phyloP scores from a whole-genome alignment of 2,797 vertebrate genomes.

The Morus bassanus region DNA sequence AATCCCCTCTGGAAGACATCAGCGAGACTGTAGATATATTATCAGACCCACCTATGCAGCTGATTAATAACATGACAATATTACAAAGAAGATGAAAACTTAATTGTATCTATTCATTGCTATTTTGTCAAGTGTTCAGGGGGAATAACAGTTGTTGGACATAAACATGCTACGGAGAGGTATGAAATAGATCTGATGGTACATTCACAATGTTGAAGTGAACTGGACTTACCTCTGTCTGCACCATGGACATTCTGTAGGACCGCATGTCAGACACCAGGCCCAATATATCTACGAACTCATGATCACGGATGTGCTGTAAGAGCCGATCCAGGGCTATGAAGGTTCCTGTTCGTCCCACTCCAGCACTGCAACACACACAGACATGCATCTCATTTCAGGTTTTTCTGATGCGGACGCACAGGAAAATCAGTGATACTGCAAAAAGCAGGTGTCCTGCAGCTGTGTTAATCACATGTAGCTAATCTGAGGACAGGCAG shows the following conservation, averaged over 20 bases:
- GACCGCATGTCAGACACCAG: constrained; percentile 94
- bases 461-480: accelerated
- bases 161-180: accelerated
- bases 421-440: not conserved
- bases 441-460: not conserved
- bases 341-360: constrained; percentile 94
- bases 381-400: not conserved
- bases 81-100: not conserved
- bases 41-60: not conserved
- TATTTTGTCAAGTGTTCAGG: not conserved
- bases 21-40: not conserved
- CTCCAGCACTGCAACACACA: constrained; percentile 85
- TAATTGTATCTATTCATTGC: not conserved
- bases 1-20: not conserved
- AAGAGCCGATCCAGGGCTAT: constrained; percentile 93
- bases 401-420: not conserved
- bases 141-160: not conserved
- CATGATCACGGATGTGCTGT: constrained; percentile 93
- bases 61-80: not conserved
- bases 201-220: accelerated
- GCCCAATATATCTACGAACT: constrained; percentile 90
- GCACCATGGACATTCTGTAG: constrained; percentile 96
- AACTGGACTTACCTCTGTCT: constrained; percentile 86
- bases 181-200: not conserved
- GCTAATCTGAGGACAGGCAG: not conserved